Conservation (phyloP, 2,888 invertebrate species). For the Scaptomyza caliginosa region DNA sequence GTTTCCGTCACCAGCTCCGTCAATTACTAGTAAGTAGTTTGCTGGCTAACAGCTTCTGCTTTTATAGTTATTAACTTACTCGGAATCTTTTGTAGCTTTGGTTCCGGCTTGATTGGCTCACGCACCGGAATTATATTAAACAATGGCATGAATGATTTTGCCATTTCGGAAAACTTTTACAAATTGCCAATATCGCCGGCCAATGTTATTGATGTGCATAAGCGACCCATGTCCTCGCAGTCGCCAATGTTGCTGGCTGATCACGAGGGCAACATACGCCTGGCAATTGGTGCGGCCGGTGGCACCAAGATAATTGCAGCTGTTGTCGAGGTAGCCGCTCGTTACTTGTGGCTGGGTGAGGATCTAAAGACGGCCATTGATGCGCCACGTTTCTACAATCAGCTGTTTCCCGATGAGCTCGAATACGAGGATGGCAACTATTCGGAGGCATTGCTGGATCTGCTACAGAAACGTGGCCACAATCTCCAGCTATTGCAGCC, state of each 20-base stretch:
- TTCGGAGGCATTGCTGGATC: constrained; percentile 86
- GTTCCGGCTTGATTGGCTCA: constrained; percentile 90
- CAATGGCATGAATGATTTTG: constrained; percentile 98
- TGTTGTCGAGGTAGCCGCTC: constrained; percentile 87
- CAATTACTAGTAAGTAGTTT: constrained; percentile 87
- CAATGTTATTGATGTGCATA: constrained; percentile 92
- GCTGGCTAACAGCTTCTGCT: background rate
- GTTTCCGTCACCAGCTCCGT: constrained; percentile 96
- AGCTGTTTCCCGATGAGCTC: constrained; percentile 90
- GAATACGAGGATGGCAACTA: constrained; percentile 87
- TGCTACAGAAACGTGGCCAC: constrained; percentile 89
- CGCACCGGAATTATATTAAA: constrained; percentile 96
- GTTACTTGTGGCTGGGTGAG: constrained; percentile 88
- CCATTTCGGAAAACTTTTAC: constrained; percentile 89
- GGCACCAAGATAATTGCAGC: constrained; percentile 94
- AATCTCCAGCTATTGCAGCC: constrained; percentile 85
- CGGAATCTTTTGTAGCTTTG: constrained; percentile 87
- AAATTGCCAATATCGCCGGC: constrained; percentile 91
- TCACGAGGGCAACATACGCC: constrained; percentile 86
- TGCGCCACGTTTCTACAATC: constrained; percentile 92
- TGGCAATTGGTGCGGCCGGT: constrained; percentile 93
- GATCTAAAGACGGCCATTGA: constrained; percentile 89
- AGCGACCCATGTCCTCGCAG: constrained; percentile 96
- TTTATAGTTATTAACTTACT: background rate
- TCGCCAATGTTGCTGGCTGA: constrained; percentile 92